phyloP scores from a whole-genome alignment of 1,140 invertebrate genomes.

The Apolygus lucorum region DNA sequence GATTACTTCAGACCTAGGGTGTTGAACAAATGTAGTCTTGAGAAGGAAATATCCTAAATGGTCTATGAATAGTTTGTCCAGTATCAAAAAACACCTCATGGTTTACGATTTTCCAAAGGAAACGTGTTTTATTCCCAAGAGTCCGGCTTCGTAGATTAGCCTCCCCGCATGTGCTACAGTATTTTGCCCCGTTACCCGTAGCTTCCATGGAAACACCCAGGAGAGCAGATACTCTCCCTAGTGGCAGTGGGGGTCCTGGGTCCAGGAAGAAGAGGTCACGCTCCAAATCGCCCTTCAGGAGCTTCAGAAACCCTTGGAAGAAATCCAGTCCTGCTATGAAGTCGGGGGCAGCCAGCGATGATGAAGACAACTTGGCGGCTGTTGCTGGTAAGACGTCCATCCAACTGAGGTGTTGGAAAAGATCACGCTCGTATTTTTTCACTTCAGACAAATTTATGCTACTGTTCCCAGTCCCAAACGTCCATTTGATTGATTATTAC shows the following conservation, averaged over 20 bases:
- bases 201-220: slow-evolving; percentile 4
- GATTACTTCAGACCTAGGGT: no score
- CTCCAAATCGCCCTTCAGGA: slow-evolving; percentile 83
- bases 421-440: not conserved
- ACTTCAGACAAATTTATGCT: not conserved
- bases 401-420: not conserved
- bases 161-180: not conserved
- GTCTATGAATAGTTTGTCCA: no score
- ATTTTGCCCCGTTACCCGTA: not conserved
- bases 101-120: no score
- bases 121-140: no score
- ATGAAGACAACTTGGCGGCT: slow-evolving; percentile 55
- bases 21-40: no score
- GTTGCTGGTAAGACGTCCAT: slow-evolving; percentile 44
- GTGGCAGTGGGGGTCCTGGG: slow-evolving; percentile 37
- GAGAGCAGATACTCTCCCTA: slow-evolving; percentile 31
- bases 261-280: slow-evolving; percentile 64
- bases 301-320: slow-evolving; percentile 69
- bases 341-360: slow-evolving; percentile 54
- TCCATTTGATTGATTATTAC: no score
- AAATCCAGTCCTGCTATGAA: slow-evolving; percentile 40
- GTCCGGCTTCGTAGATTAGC: not conserved
- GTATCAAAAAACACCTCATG: no score
- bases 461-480: not conserved
- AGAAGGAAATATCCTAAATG: no score